A percentile compares a stretch with the other conserved stretches of the same genome.
phyloP scores from a whole-genome alignment of 2,888 invertebrate species.

The Ariolimax columbianus region DNA sequence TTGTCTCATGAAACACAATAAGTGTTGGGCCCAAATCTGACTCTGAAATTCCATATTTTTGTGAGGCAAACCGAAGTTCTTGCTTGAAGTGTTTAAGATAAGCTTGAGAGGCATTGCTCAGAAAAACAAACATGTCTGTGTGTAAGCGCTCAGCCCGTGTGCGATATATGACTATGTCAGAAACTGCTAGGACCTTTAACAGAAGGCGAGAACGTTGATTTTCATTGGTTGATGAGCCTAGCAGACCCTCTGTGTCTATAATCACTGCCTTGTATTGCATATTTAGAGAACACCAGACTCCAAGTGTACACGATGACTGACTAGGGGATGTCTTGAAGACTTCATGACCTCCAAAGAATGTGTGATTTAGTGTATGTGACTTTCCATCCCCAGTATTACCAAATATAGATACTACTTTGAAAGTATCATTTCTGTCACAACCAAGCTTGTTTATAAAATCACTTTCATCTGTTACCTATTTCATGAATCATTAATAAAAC shows the following conservation, averaged over 20 bases:
- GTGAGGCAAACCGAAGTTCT: conserved; percentile 76
- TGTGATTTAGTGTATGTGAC: conserved; percentile 87
- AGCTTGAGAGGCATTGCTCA: conserved; percentile 87
- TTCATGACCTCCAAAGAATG: conserved; percentile 84
- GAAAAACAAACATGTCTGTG: conserved; percentile 86
- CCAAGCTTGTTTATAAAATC: conserved; percentile 77
- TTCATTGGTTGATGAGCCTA: conserved; percentile 83
- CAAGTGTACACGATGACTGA: conserved; percentile 86
- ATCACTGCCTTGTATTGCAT: conserved; percentile 84
- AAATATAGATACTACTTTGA: conserved; percentile 91
- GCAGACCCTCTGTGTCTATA: conserved; percentile 89
- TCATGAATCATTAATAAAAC: not conserved
- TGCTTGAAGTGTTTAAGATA: conserved; percentile 86
- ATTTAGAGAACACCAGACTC: conserved; percentile 89
- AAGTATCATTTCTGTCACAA: conserved; percentile 74
- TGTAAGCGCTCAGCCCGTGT: conserved; percentile 87
- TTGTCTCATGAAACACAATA: conserved; percentile 89
- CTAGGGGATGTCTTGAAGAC: conserved; percentile 85
- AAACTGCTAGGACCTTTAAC: conserved; percentile 88
- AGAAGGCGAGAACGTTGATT: conserved; percentile 85
- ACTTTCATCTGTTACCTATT: conserved; percentile 72
- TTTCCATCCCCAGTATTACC: conserved; percentile 92
- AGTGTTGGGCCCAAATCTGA: conserved; percentile 86
- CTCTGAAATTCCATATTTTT: conserved; percentile 80
- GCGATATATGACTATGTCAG: conserved; percentile 88